Conservation (phyloP, 2,888 invertebrate species). For the Lepidonotus clava region DNA sequence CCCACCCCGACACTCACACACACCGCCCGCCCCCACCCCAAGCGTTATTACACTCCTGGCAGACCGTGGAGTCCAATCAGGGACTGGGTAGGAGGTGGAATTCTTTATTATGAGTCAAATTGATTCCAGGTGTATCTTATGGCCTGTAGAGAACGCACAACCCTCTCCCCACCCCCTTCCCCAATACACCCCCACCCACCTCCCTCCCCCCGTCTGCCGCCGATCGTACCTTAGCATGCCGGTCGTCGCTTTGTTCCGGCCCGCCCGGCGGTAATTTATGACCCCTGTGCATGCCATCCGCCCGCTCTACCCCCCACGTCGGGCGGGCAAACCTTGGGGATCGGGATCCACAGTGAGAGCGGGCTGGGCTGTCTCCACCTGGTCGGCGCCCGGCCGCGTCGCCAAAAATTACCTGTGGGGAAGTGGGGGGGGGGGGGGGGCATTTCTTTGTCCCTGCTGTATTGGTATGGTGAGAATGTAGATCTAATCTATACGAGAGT, state of each 20-base stretch:
- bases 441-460: too few species aligned
- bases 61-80: too few species aligned
- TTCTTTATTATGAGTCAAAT: too few species aligned
- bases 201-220: not conserved
- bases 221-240: conserved; percentile 22
- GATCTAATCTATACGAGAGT: too few species aligned
- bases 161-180: too few species aligned
- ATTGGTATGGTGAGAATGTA: too few species aligned
- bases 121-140: too few species aligned
- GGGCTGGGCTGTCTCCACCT: not conserved
- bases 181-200: not conserved
- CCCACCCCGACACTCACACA: not conserved
- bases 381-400: not conserved
- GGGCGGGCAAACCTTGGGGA: not conserved
- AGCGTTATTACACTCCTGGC: too few species aligned
- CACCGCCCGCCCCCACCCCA: not conserved
- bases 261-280: not conserved
- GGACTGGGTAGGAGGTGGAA: too few species aligned
- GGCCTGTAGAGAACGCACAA: too few species aligned
- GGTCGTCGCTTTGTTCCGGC: conserved; percentile 1
- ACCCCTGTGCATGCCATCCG: not conserved
- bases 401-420: too few species aligned
- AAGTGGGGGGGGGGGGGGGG: not conserved
- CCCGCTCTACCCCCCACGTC: not conserved
- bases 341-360: not conserved